phyloP scores from a whole-genome alignment of 2,888 invertebrate species.

The Mesopsocus fuscifrons region DNA sequence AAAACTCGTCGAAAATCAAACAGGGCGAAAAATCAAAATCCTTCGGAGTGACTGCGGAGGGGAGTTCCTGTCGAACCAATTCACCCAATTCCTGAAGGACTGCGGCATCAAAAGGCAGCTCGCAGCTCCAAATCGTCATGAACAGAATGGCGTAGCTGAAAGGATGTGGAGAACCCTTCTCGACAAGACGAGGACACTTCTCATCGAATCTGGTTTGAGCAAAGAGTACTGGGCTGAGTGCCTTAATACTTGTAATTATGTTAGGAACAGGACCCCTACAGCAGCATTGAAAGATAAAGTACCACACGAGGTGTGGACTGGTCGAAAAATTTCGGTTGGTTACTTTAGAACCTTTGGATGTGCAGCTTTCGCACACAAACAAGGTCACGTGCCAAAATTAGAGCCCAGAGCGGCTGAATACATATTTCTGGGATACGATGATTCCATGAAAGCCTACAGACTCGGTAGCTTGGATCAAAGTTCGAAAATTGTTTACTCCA shows the following conservation, averaged over 20 bases:
- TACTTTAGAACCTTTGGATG: constrained; percentile 18
- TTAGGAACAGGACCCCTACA: constrained; percentile 19
- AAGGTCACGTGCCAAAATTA: constrained; percentile 8
- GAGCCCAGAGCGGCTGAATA: constrained; percentile 1
- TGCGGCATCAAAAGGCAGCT: not conserved
- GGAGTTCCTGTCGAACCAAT: not conserved
- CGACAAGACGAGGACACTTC: constrained; percentile 18
- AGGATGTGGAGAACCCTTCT: constrained; percentile 19
- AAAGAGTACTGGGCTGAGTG: constrained; percentile 20
- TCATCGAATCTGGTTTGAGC: constrained; percentile 17
- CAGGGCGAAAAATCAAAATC: not conserved
- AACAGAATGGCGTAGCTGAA: constrained; percentile 21
- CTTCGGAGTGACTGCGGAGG: not conserved
- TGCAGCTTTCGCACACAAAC: constrained; percentile 10
- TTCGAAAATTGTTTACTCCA: not conserved
- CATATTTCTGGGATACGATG: constrained; percentile 3
- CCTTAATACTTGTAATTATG: constrained; percentile 17
- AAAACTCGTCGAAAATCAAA: not conserved
- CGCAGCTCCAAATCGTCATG: constrained; percentile 17
- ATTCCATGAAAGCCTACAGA: constrained; percentile 4
- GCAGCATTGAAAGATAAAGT: constrained; percentile 13
- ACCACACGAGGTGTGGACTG: constrained; percentile 15
- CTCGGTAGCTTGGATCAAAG: not conserved
- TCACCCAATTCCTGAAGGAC: not conserved
- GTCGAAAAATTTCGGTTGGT: constrained; percentile 14